Evolutionary conservation across 2,113 vertebrate species (phyloP).

Genomic region (Trematomus loennbergii): DNA sequence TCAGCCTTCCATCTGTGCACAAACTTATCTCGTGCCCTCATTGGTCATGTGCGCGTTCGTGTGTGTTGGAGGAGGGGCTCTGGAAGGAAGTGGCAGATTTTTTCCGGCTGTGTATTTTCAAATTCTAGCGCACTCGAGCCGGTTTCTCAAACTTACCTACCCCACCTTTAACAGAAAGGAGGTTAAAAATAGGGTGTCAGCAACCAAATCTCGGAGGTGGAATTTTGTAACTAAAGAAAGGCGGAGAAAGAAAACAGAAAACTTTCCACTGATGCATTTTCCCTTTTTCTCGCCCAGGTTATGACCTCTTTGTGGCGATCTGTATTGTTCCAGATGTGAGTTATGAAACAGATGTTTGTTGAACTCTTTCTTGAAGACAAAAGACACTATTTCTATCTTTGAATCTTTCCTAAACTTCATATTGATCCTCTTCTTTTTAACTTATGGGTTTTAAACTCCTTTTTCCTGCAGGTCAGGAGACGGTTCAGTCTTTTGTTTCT

Average conservation of each 20-base stretch:
- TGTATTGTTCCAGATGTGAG: slow-evolving; percentile 69
- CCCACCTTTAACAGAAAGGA: slow-evolving; percentile 68
- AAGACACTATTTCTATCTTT: not conserved
- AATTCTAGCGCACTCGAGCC: no score
- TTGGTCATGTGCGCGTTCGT: no score
- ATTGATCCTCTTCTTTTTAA: not conserved
- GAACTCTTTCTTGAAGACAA: slow-evolving; percentile 44
- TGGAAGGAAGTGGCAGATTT: no score
- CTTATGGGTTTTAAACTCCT: not conserved
- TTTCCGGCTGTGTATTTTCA: no score
- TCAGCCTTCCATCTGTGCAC: no score
- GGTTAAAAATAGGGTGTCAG: not conserved
- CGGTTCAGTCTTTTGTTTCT: slow-evolving; percentile 12
- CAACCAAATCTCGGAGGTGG: not conserved
- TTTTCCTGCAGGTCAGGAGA: slow-evolving; percentile 75
- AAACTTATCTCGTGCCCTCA: no score
- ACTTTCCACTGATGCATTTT: slow-evolving; percentile 27
- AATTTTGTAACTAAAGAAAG: slow-evolving; percentile 29
- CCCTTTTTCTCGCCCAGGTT: slow-evolving; percentile 16
- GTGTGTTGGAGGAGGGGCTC: no score
- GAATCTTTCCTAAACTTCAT: not conserved
- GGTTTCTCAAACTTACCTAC: no score
- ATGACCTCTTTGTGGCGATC: slow-evolving; percentile 29
- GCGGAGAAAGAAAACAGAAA: not conserved
- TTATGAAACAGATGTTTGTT: slow-evolving; percentile 72